Evolutionary conservation across 2,888 invertebrate species (phyloP).

Genomic region (Camptogramma bilineatum): DNA sequence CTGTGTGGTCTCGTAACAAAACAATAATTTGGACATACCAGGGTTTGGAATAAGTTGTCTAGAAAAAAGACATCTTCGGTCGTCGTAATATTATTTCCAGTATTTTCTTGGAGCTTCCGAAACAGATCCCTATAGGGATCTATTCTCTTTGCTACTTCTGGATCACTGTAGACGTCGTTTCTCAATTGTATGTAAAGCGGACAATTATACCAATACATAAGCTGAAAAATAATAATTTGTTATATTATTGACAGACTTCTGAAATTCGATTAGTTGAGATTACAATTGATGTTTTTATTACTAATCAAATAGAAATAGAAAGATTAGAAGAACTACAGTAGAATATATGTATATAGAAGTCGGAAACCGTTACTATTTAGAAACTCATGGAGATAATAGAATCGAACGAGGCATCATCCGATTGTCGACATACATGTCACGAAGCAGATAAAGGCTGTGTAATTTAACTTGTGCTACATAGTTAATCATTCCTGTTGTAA

Average conservation of each 20-base stretch:
- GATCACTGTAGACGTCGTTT: constrained; percentile 58
- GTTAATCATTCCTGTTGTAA: not conserved
- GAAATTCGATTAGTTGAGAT: not conserved
- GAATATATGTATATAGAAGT: not conserved
- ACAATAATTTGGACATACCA: constrained; percentile 67
- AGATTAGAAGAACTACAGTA: too few relatives aligned
- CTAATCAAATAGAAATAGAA: not conserved
- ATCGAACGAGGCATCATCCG: constrained; percentile 20
- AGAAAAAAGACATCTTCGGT: constrained; percentile 76
- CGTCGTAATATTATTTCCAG: constrained; percentile 70
- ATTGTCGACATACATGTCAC: constrained; percentile 12
- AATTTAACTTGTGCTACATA: constrained; percentile 9
- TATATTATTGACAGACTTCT: too few relatives aligned
- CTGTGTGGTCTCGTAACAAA: too few relatives aligned
- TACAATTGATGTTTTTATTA: not conserved
- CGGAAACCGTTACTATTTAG: not conserved
- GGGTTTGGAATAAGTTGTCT: constrained; percentile 78
- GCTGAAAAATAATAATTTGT: constrained; percentile 57
- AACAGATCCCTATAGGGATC: constrained; percentile 66
- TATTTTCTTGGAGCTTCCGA: constrained; percentile 58
- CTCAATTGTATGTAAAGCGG: constrained; percentile 68
- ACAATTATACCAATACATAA: constrained; percentile 81
- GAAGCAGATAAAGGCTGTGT: constrained; percentile 8
- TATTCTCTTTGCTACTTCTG: constrained; percentile 60
- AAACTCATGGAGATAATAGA: constrained; percentile 7